Evolutionary conservation across 2,888 invertebrate genomes (phyloP), one percentile per base, ranked within the genome.

Genomic region (Aproaerema taeniolella): DNA sequence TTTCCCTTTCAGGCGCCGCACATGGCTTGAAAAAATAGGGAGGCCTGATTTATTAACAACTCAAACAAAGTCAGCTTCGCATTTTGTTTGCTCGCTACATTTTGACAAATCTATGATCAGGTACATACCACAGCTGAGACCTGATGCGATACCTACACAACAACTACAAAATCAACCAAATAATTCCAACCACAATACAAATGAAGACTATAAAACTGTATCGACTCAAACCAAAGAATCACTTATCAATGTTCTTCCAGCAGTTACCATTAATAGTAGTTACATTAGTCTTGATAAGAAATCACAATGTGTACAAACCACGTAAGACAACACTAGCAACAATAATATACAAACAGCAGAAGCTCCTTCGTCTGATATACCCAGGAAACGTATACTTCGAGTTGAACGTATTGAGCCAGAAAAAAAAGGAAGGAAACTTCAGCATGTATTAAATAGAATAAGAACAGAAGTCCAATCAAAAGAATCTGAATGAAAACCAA

Each of bases 31-130:
- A 17, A 5, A 30, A 8, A 38, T 38, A n/a, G 31, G 20, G 5
- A 29, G 38, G 14, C 38, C 38, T 6, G 38, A 38, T 38, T 30
- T 38, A 38, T 6, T 17, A 17, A 15, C 16, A 11, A 2, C 10
- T 8, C 9, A 25, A 4, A 14, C 13, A 28, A 38, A 38, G 20
- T n/a, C 17, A 0, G 9, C 7, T 8, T n/a, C 15, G 10, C 30
- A 38, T 38, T 30, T 30, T 24, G 38, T 38, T 10, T 38, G 38
- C 13, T 38, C 30, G 16, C 38, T 38, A 9, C 38, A 38, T 17
- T 38, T 38, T 30, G 38, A 38, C n/a, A 10, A 30, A 30, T 30
- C 38, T 17, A 10, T 17, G 20, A 38, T 38, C 8, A 30, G n/a
- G 7, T 30, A 24, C 10, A 15, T 9, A 30, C 38, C 38, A 30